phyloP scores from a whole-genome alignment of 2,113 vertebrate genomes.

The Piprites chloris region DNA sequence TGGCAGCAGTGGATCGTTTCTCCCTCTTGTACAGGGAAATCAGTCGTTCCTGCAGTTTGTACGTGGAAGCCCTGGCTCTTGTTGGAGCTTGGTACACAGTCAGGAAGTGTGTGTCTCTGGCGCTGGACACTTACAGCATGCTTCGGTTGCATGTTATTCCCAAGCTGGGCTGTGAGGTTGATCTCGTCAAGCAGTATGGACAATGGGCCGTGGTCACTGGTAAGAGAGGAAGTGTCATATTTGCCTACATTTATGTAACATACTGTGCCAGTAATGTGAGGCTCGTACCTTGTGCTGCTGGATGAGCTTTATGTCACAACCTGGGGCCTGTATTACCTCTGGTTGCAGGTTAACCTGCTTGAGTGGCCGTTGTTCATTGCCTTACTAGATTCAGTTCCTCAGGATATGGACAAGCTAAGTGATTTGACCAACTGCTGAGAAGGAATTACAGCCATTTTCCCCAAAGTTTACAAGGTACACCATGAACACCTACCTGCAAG shows the following conservation, averaged over 20 bases:
- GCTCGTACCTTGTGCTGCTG: background rate
- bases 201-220: constrained; percentile 91
- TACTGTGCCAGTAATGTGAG: background rate
- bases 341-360: background rate
- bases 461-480: background rate
- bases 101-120: constrained; percentile 74
- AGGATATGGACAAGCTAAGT: background rate
- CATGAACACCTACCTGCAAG: fast-evolving
- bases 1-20: constrained; percentile 96
- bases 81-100: constrained; percentile 87
- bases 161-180: constrained; percentile 66
- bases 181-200: constrained; percentile 83
- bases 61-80: constrained; percentile 86
- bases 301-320: background rate
- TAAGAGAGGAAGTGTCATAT: constrained; percentile 62
- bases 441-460: background rate
- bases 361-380: background rate
- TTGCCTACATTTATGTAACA: background rate
- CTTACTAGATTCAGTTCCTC: background rate
- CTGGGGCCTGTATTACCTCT: background rate
- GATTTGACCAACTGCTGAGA: background rate
- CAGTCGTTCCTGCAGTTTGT: constrained; percentile 82
- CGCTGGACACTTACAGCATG: constrained; percentile 77
- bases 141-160: constrained; percentile 86
- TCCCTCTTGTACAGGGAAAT: constrained; percentile 86